Percentiles rank a stretch among this genome's conserved stretches.
Conservation (phyloP, 2,113 vertebrate genomes). For the Cynocephalus volans region DNA sequence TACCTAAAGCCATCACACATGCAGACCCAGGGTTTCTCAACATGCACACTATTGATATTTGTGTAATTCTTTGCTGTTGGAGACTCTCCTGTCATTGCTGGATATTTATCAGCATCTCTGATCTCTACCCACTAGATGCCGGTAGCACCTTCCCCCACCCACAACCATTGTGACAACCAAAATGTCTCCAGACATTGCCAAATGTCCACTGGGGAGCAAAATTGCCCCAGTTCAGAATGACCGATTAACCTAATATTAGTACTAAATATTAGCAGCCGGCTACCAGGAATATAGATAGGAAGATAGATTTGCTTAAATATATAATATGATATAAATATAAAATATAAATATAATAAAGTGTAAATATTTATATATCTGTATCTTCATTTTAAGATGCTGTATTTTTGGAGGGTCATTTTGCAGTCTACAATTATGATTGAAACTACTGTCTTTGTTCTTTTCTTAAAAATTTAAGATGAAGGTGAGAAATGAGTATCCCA, state of each 20-base stretch:
- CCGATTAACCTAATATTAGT: not conserved
- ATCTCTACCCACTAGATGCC: not conserved
- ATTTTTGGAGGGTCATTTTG: not conserved
- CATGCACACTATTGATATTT: not conserved
- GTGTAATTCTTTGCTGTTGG: not conserved
- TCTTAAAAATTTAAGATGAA: not conserved
- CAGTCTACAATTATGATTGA: not conserved
- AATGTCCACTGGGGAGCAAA: not conserved
- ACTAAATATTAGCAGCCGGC: not conserved
- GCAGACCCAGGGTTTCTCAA: not conserved
- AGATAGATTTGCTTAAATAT: not conserved
- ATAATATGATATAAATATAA: not conserved
- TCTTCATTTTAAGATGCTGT: not conserved
- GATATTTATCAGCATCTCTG: not conserved
- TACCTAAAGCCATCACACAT: not conserved
- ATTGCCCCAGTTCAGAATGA: not conserved
- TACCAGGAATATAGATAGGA: not conserved
- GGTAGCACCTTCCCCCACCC: rapidly evolving
- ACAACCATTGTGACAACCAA: not conserved
- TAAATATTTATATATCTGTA: not conserved
- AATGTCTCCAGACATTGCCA: not conserved
- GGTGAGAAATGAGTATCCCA: not conserved
- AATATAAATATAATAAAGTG: not conserved
- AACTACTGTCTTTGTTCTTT: not conserved
- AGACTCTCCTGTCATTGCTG: not conserved